Conservation (phyloP, 2,888 invertebrate genomes). For the Antheraea yamamai region DNA sequence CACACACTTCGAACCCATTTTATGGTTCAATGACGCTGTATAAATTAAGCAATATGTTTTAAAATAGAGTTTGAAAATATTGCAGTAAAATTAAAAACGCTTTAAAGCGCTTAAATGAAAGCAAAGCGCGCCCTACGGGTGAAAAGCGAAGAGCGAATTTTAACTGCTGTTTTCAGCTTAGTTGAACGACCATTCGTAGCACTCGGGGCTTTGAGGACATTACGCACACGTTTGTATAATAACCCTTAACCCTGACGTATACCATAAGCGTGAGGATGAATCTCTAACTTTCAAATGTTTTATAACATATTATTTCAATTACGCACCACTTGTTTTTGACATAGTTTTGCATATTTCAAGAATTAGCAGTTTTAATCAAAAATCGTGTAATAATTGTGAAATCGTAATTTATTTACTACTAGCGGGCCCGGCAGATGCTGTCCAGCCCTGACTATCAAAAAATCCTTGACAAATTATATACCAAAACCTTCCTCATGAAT, state of each 20-base stretch:
- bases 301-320: not conserved
- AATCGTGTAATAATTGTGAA: no score
- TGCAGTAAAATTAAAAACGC: conserved; percentile 9
- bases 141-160: conserved; percentile 14
- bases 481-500: no score
- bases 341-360: no score
- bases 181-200: conserved; percentile 21
- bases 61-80: not conserved
- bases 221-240: conserved; percentile 67
- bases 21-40: not conserved
- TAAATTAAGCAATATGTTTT: not conserved
- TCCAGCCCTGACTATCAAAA: no score
- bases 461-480: no score
- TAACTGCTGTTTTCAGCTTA: conserved; percentile 20
- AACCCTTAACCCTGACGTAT: conserved; percentile 31
- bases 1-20: not conserved
- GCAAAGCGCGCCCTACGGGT: conserved; percentile 21
- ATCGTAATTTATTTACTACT: no score
- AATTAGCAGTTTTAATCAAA: no score
- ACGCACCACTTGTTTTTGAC: not conserved
- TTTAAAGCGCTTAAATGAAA: conserved; percentile 5
- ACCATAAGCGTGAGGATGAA: not conserved
- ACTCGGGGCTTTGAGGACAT: conserved; percentile 52
- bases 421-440: no score
- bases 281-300: not conserved